These are phyloP conservation scores for Nyleta sp. DNA, from an alignment of 2,888 invertebrate species.

Conservation along the genomic window DNA sequence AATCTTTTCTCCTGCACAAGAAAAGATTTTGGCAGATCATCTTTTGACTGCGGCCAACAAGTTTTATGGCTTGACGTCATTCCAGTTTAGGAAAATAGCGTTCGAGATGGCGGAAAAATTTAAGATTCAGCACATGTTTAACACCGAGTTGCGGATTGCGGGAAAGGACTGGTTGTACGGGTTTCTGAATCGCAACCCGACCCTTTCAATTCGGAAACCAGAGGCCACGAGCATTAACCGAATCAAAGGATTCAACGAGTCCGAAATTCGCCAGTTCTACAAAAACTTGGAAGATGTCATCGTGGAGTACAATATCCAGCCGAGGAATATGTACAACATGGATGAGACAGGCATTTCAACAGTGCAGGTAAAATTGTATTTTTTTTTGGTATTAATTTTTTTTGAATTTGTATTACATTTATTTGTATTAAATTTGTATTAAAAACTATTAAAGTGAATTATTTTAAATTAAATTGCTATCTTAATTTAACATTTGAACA, in stretches of 20 bases:
- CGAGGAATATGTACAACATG: too few relatives aligned
- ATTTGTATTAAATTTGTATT: too few relatives aligned
- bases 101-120: background rate
- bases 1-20: conserved; percentile 11
- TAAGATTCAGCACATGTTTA: background rate
- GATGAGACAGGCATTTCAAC: too few relatives aligned
- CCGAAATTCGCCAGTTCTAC: conserved; percentile 67
- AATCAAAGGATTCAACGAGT: conserved; percentile 73
- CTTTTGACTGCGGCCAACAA: background rate
- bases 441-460: too few relatives aligned
- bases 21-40: background rate
- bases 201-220: conserved; percentile 69
- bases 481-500: too few relatives aligned
- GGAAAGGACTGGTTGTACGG: conserved; percentile 72
- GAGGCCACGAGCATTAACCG: conserved; percentile 73
- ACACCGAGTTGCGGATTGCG: conserved; percentile 35
- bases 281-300: too few relatives aligned
- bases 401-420: too few relatives aligned
- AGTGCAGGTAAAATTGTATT: too few relatives aligned
- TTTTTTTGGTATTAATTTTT: too few relatives aligned
- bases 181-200: conserved; percentile 67
- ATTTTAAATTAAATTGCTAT: too few relatives aligned
- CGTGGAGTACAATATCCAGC: too few relatives aligned
- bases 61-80: conserved; percentile 8
- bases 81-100: background rate